Conservation (phyloP, 23 tunicate species). For the Trididemnum nubilum region DNA sequence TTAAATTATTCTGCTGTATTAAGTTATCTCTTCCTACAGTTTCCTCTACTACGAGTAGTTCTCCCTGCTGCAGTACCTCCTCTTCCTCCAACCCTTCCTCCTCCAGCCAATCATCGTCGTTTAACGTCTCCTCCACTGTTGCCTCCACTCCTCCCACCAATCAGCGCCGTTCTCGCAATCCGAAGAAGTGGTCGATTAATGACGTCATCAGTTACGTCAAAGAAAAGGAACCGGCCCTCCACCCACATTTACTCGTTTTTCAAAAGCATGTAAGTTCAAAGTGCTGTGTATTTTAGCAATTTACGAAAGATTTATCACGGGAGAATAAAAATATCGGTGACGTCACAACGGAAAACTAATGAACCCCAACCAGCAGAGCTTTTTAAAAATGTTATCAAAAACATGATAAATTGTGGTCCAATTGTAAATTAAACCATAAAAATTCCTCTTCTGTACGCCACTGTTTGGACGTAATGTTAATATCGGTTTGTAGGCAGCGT, state of each 20-base stretch:
- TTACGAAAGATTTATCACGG: no score
- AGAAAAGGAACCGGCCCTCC: conserved; percentile 78
- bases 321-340: no score
- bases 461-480: no score
- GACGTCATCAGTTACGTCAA: conserved; percentile 68
- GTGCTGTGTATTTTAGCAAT: no score
- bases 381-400: no score
- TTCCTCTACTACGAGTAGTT: conserved; percentile 65
- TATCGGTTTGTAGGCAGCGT: no score
- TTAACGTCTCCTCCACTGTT: conserved; percentile 39
- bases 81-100: neutral
- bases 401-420: no score
- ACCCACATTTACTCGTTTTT: conserved; percentile 36
- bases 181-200: conserved; percentile 60
- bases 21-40: conserved; percentile 45
- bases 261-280: conserved; percentile 64
- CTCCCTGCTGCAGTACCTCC: conserved; percentile 1
- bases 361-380: no score
- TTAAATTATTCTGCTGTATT: no score
- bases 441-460: no score
- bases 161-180: conserved; percentile 74
- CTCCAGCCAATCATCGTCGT: conserved; percentile 3
- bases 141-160: conserved; percentile 21
- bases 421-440: no score
- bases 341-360: no score